Conservation (phyloP, 35 echinoderm and acorn worm species). For the Heliocidaris erythrogramma region DNA sequence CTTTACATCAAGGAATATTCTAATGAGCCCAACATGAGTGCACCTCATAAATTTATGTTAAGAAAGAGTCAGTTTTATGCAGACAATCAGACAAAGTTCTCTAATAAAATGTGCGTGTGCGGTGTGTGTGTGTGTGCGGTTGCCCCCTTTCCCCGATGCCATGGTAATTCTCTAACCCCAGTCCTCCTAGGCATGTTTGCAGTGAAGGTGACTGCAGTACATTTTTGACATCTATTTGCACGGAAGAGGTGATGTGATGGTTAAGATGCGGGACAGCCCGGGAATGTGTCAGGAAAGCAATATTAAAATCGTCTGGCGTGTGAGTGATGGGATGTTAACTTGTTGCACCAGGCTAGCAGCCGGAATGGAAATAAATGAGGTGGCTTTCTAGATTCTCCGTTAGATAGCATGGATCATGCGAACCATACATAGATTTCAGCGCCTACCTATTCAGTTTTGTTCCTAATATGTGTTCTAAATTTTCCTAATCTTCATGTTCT, state of each 20-base stretch:
- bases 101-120: neutral
- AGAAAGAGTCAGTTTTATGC: too few species aligned
- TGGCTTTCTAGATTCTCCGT: neutral
- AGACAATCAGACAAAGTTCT: neutral
- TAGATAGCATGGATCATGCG: neutral
- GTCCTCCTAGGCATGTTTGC: neutral
- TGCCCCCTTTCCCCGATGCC: too few species aligned
- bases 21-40: too few species aligned
- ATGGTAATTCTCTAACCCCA: neutral
- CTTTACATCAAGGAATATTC: too few species aligned
- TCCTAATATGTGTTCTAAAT: neutral
- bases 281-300: conserved; percentile 1
- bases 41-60: too few species aligned
- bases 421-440: neutral
- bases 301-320: neutral
- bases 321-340: conserved; percentile 10
- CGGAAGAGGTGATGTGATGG: neutral
- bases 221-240: neutral
- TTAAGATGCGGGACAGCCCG: neutral
- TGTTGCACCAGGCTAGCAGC: neutral
- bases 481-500: too few species aligned
- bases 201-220: neutral
- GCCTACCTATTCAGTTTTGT: neutral
- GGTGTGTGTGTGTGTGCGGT: neutral
- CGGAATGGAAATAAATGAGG: conserved; percentile 3